These are phyloP conservation scores for Turdus rufiventris DNA, from an alignment of 2,113 vertebrate genomes.

Conservation along the genomic window DNA sequence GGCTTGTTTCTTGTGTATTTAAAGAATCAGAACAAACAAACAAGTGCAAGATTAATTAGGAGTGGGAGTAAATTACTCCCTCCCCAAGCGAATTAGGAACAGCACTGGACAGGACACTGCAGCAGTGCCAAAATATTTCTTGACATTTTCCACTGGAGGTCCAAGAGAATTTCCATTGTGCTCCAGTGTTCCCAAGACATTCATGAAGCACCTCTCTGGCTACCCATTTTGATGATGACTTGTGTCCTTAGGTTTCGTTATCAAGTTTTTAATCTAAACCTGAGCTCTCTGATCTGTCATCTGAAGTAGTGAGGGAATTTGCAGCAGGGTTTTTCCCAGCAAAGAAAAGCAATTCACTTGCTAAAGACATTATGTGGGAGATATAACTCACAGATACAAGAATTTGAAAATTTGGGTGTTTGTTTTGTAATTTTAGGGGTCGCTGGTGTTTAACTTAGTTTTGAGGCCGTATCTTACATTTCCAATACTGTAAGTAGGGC, in stretches of 20 bases:
- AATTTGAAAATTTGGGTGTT: neutral
- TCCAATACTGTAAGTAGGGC: neutral
- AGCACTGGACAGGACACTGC: neutral
- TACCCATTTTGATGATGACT: neutral
- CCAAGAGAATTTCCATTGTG: neutral
- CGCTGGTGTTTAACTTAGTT: neutral
- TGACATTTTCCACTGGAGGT: neutral
- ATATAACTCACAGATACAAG: neutral
- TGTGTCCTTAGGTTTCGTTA: conserved; percentile 15
- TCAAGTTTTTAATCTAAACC: conserved; percentile 38
- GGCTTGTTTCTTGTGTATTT: neutral
- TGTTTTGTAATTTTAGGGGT: neutral
- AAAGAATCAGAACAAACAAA: conserved; percentile 17
- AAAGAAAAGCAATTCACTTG: conserved; percentile 1
- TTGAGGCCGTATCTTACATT: neutral
- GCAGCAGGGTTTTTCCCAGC: neutral
- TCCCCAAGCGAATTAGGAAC: neutral
- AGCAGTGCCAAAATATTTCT: neutral
- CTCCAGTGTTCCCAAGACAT: neutral
- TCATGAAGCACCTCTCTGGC: neutral
- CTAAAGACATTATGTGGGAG: neutral
- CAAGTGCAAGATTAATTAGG: neutral
- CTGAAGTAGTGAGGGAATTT: conserved; percentile 4
- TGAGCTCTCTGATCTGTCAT: conserved; percentile 24
- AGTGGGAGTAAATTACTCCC: neutral